Evolutionary conservation across 1,140 invertebrate genomes (phyloP).

Genomic region (Drosophila virilis): DNA sequence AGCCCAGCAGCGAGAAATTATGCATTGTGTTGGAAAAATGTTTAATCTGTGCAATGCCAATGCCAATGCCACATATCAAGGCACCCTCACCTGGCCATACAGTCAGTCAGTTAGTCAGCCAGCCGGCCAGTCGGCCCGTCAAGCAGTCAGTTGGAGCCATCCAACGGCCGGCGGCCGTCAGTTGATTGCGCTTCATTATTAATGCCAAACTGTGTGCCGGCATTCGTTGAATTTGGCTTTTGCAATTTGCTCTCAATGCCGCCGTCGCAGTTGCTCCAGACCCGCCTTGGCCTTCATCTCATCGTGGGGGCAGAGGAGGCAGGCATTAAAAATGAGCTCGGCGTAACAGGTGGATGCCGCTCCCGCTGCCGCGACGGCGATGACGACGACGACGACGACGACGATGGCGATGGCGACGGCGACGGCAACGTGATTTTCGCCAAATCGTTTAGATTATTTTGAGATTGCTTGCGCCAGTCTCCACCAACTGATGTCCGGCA

Average conservation of each 20-base stretch:
- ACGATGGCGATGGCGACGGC: conserved; percentile 47
- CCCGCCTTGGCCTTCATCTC: conserved; percentile 26
- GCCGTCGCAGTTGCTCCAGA: conserved; percentile 41
- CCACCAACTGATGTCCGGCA: conserved; percentile 8
- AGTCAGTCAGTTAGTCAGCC: background rate
- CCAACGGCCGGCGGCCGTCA: conserved; percentile 57
- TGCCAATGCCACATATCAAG: conserved; percentile 32
- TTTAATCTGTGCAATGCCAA: conserved; percentile 73
- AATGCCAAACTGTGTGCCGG: conserved; percentile 79
- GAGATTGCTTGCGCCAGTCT: conserved; percentile 79
- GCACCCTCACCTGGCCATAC: conserved; percentile 43
- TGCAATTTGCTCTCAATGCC: conserved; percentile 81
- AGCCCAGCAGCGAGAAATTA: conserved; percentile 72
- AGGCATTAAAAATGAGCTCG: conserved; percentile 80
- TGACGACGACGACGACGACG: conserved; percentile 9
- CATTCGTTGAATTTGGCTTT: conserved; percentile 81
- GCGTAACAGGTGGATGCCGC: conserved; percentile 78
- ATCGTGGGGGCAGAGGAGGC: background rate
- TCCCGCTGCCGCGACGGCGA: conserved; percentile 36
- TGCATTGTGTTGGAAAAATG: conserved; percentile 72
- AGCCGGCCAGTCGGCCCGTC: conserved; percentile 12
- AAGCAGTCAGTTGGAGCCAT: conserved; percentile 27
- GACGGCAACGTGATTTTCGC: conserved; percentile 78
- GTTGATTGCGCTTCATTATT: conserved; percentile 82
- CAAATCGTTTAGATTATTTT: conserved; percentile 83